Percentiles rank a stretch among this genome's conserved stretches.
Conservation (phyloP, 1,140 invertebrate genomes). For the Scaptomyza pallida region DNA sequence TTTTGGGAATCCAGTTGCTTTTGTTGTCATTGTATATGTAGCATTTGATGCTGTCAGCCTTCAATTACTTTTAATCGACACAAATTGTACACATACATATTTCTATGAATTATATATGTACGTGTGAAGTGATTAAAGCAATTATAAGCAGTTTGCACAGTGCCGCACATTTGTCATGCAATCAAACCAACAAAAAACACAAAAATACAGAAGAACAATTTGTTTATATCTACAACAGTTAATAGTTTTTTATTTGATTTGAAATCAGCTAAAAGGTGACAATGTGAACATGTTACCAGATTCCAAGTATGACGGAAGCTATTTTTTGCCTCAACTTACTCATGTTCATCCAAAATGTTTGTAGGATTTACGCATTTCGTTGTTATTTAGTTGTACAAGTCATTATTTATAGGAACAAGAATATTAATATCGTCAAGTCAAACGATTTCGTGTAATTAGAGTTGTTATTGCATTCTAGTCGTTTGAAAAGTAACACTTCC, state of each 20-base stretch:
- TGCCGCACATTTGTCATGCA: slow-evolving; percentile 1
- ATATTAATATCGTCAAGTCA: neutral
- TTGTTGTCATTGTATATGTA: neutral
- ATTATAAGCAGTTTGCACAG: slow-evolving; percentile 19
- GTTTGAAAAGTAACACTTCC: neutral
- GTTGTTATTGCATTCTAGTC: neutral
- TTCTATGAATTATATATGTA: neutral
- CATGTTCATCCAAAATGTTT: neutral
- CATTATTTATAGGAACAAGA: neutral
- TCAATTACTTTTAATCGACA: slow-evolving; percentile 19
- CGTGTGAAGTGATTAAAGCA: slow-evolving; percentile 4
- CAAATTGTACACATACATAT: slow-evolving; percentile 5
- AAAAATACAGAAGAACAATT: slow-evolving; percentile 1
- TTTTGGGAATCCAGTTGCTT: neutral
- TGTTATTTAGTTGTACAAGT: neutral
- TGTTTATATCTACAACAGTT: slow-evolving; percentile 4
- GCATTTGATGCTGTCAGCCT: slow-evolving; percentile 10
- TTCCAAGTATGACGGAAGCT: too few relatives aligned
- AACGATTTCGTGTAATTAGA: neutral
- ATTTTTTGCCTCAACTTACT: too few relatives aligned
- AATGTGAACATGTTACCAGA: neutral
- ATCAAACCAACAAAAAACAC: slow-evolving; percentile 3
- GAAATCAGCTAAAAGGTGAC: slow-evolving; percentile 1
- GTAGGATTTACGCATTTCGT: neutral
- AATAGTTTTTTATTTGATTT: neutral